Evolutionary conservation across 2,888 invertebrate species (phyloP).

Genomic region (Pyrrhia umbra): DNA sequence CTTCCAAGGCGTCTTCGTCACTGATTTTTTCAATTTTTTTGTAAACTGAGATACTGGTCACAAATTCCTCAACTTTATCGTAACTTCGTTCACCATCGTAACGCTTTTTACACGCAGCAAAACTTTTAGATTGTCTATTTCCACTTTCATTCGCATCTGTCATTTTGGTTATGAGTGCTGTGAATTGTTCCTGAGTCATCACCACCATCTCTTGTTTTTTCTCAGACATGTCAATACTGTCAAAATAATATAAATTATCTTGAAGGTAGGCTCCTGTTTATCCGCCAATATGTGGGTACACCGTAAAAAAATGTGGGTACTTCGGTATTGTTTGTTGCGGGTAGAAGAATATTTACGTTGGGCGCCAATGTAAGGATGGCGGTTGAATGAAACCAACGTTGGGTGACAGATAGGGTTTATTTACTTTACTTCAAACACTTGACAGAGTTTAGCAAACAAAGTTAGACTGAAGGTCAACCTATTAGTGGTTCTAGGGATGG

Average conservation of each 20-base stretch:
- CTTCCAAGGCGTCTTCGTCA: conserved; percentile 1
- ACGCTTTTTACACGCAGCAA: not conserved
- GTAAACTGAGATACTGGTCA: not conserved
- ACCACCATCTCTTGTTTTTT: not conserved
- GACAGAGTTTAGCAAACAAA: not conserved
- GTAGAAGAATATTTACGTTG: too few relatives aligned
- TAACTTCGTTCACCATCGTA: not conserved
- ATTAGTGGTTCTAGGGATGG: not conserved
- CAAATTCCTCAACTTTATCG: not conserved
- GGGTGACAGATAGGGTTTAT: not conserved
- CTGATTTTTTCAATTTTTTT: conserved; percentile 6
- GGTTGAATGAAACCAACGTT: not conserved
- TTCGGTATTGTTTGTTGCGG: too few relatives aligned
- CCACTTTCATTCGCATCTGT: not conserved
- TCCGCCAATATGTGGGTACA: too few relatives aligned
- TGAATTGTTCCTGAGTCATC: not conserved
- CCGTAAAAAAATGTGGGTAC: too few relatives aligned
- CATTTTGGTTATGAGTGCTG: not conserved
- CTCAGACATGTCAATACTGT: too few relatives aligned
- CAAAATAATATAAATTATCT: too few relatives aligned
- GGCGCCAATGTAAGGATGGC: too few relatives aligned
- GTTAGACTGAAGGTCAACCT: not conserved
- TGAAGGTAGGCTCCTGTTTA: too few relatives aligned
- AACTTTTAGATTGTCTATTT: conserved; percentile 1
- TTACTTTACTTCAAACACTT: not conserved